Base-by-base conservation (phyloP, 2,113 vertebrate genomes). In the Gila orcuttii region DNA sequence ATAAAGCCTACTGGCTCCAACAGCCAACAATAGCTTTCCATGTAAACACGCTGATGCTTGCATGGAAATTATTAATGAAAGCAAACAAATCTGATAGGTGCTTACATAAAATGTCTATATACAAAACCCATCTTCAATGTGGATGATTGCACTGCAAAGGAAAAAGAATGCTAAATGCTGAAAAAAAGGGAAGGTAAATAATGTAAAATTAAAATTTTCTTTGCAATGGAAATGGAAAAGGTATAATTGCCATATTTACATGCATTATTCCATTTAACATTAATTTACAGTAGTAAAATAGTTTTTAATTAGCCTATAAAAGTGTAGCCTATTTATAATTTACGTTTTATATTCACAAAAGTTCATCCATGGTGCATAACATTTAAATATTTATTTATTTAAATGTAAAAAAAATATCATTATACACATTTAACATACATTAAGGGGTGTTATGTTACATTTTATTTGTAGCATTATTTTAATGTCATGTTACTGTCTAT, bases 21-120 rank as follows among this genome's bases (percentile, higher is more conserved):
- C 42, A 23, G 21, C 47, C 64, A 75, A 80, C 62, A 79, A 71
- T 68, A 42, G 45, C 86, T 79, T 52, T 82, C 79, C 64, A 79
- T 69, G 78, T 69, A 80, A 86, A 80, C 84, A 85, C n/a, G 23
- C 62, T 28, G 21, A 71, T 84, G 83, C 64, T 84, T 68, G 45
- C 36, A 47, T 77, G 83, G 74, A 57, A 57, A 86, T 71, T 57
- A 68, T 71, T 21, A 80, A 59, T n/a, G 8, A 55, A 82, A 68
- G 50, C 78, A 78, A 69, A 69, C 52, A 85, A 80, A 73, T 19
- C 75, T 77, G 45, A 69, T 55, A 66, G n/a, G n/a, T 39, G 47
- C 28, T 85, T 69, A 52, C 11, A 15, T 33, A 71, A 39, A 21
- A 10, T 5, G 1, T 81, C 28, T 81, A 11, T 47, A 81, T 64